phyloP scores from a whole-genome alignment of 1,140 invertebrate species.

The Orchesella cincta region DNA sequence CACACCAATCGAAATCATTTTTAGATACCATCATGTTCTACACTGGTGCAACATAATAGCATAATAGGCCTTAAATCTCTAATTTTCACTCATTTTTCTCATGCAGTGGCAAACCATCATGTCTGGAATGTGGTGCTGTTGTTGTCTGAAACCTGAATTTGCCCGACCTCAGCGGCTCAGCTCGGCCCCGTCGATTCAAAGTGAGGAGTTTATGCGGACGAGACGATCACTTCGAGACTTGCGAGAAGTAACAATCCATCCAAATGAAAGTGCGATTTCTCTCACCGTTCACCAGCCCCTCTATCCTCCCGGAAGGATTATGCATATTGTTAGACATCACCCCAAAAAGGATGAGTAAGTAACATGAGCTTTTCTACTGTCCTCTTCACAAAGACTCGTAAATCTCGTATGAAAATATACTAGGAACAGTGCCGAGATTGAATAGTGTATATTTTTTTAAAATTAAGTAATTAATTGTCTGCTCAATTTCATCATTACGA shows the following conservation, averaged over 20 bases:
- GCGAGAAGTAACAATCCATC: slow-evolving; percentile 66
- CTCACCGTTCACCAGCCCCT: slow-evolving; percentile 78
- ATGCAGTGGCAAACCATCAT: slow-evolving; percentile 85
- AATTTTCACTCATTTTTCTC: slow-evolving; percentile 25
- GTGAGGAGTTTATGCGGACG: slow-evolving; percentile 47
- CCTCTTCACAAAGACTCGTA: not conserved
- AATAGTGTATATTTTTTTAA: too few species aligned
- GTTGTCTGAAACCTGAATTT: slow-evolving; percentile 48
- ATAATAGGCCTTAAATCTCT: too few species aligned
- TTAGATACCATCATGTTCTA: too few species aligned
- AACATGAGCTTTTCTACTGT: not conserved
- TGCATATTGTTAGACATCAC: slow-evolving; percentile 87
- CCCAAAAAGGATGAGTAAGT: slow-evolving; percentile 79
- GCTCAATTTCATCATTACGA: too few species aligned
- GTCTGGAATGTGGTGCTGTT: slow-evolving; percentile 64
- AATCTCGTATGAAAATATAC: not conserved
- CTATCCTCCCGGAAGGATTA: slow-evolving; percentile 84
- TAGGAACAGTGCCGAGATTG: too few species aligned
- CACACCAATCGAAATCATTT: too few species aligned
- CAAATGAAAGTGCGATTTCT: slow-evolving; percentile 71
- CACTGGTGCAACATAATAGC: too few species aligned
- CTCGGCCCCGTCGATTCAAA: slow-evolving; percentile 48
- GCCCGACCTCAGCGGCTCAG: slow-evolving; percentile 47
- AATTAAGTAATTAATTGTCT: too few species aligned
- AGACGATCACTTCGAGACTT: slow-evolving; percentile 48